Evolutionary conservation across 2,113 vertebrate genomes (phyloP).

Genomic region (Microtus ochrogaster): DNA sequence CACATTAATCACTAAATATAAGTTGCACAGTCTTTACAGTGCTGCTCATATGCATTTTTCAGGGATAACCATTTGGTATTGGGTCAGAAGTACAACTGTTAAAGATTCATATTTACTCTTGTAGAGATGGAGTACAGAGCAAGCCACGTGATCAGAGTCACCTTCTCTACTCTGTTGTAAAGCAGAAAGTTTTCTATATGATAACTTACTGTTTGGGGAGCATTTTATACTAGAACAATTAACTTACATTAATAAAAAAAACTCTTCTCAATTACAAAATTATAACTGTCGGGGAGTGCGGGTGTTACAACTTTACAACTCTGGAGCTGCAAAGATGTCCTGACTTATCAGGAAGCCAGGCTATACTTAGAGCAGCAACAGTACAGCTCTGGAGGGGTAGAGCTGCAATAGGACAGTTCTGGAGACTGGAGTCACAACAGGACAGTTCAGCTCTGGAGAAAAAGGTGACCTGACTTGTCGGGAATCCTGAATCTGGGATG

Average conservation of each 20-base stretch:
- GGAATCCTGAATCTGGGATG: no score
- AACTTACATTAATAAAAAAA: not conserved
- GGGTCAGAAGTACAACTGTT: not conserved
- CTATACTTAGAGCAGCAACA: no score
- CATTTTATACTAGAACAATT: constrained; percentile 19
- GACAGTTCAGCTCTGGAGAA: no score
- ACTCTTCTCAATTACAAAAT: not conserved
- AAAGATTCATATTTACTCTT: constrained; percentile 1
- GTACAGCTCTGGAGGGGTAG: no score
- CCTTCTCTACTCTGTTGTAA: constrained; percentile 23
- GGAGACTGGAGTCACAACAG: no score
- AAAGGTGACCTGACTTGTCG: no score
- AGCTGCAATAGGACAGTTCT: no score
- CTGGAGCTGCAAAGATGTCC: no score
- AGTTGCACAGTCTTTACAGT: not conserved
- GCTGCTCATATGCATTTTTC: not conserved
- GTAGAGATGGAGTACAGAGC: not conserved
- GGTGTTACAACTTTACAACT: no score
- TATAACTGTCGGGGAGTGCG: not conserved
- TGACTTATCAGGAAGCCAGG: no score
- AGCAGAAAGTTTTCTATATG: constrained; percentile 11
- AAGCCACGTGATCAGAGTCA: not conserved
- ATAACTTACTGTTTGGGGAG: not conserved
- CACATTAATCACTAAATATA: not conserved
- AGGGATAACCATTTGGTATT: not conserved